phyloP scores from a whole-genome alignment of 2,888 invertebrate genomes.

The Cantharis nigra region DNA sequence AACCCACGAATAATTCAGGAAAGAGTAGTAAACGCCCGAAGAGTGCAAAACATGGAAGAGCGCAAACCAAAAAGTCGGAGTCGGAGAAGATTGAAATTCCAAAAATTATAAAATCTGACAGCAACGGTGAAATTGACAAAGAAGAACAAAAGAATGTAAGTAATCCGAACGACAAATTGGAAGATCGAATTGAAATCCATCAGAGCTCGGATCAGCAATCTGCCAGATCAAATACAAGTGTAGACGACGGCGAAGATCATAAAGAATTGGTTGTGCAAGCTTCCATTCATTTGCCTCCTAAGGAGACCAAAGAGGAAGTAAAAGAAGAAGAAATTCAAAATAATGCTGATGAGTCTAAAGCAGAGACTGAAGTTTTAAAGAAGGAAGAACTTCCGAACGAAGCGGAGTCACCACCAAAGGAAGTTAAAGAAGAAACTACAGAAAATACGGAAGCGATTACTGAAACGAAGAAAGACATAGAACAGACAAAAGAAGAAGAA shows the following conservation, averaged over 20 bases:
- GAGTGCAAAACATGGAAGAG: constrained; percentile 38
- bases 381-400: background rate
- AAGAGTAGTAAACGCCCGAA: constrained; percentile 37
- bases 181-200: background rate
- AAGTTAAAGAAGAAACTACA: background rate
- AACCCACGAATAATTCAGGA: background rate
- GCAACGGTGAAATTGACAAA: background rate
- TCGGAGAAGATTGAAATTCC: background rate
- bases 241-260: constrained; percentile 48
- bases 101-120: background rate
- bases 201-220: constrained; percentile 41
- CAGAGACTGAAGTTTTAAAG: background rate
- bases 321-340: constrained; percentile 19
- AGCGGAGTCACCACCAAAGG: background rate
- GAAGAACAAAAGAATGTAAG: background rate
- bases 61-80: background rate
- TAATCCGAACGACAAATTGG: background rate
- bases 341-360: constrained; percentile 51
- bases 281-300: constrained; percentile 52
- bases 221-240: constrained; percentile 47
- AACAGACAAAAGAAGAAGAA: background rate
- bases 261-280: constrained; percentile 51
- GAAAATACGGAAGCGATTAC: background rate
- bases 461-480: background rate
- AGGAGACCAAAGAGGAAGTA: constrained; percentile 12